Conservation (phyloP, 2,113 vertebrate genomes). For the Hemiprocne comata region DNA sequence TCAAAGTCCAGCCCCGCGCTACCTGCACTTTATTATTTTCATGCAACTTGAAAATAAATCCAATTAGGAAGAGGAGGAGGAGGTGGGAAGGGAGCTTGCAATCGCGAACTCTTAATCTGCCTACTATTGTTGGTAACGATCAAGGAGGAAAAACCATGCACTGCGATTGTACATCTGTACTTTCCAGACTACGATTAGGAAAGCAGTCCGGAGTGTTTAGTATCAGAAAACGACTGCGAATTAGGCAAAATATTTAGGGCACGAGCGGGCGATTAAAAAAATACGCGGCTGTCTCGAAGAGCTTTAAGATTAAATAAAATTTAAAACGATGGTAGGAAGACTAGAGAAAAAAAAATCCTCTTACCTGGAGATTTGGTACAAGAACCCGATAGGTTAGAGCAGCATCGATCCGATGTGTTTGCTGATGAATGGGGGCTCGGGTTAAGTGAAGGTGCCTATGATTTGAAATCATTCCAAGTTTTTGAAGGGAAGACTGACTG, state of each 20-base stretch:
- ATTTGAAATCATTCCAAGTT: slow-evolving; percentile 98
- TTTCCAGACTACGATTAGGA: slow-evolving; percentile 70
- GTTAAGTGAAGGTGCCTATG: slow-evolving; percentile 88
- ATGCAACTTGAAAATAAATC: slow-evolving; percentile 77
- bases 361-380: slow-evolving; percentile 91
- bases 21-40: slow-evolving; percentile 71
- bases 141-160: slow-evolving; percentile 72
- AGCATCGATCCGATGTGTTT: slow-evolving; percentile 87
- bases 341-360: slow-evolving; percentile 43
- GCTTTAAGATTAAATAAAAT: slow-evolving; percentile 75
- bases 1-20: slow-evolving; percentile 76
- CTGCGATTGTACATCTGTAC: slow-evolving; percentile 70
- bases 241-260: slow-evolving; percentile 59
- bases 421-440: slow-evolving; percentile 83
- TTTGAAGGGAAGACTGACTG: slow-evolving; percentile 92
- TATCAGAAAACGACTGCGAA: slow-evolving; percentile 60
- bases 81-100: slow-evolving; percentile 51
- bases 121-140: slow-evolving; percentile 78
- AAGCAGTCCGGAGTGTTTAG: slow-evolving; percentile 72
- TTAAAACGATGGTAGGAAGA: slow-evolving; percentile 76
- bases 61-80: slow-evolving; percentile 59
- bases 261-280: slow-evolving; percentile 65
- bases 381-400: slow-evolving; percentile 83
- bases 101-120: slow-evolving; percentile 82
- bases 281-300: slow-evolving; percentile 23